Evolutionary conservation across 1,140 invertebrate genomes (phyloP), one percentile per base, ranked within the genome.

Genomic region (Bombus pascuorum): DNA sequence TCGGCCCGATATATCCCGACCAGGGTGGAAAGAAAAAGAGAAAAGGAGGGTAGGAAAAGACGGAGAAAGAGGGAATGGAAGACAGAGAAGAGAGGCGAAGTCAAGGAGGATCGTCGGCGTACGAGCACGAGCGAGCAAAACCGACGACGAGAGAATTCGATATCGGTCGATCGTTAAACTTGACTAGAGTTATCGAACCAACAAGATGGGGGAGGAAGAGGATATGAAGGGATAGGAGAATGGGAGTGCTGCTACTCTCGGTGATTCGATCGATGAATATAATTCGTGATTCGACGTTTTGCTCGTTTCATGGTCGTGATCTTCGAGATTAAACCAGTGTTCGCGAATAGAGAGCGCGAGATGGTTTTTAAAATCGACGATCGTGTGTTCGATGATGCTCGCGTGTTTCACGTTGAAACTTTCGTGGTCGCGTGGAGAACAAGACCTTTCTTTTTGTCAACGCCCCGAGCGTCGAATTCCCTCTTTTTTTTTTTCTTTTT

Each of bases 1-100:
- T 92, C 90, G 86, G 65, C 85, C 86, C 91, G 92, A 92, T 93
- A 92, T 90, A 87, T 92, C 87, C 87, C 65, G 66, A 57, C n/a
- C 53, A n/a, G 86, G 80, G 83, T 88, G 85, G 86, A 87, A 88
- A 86, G 70, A 75, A n/a, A 82, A 80, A 84, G 34, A 32, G 62
- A 28, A 13, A 28, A n/a, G 28, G 25, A 2, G 47, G 10, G 34
- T 3, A 44, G 32, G 53, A 28, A 39, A 39, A 71, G 68, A 71
- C 68, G 37, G 10, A 28, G 25, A 28, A 28, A 39, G 37, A 71
- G 4, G 37, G 83, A 85, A n/a, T 42, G 28, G 25, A 28, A 44
- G 25, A 42, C 2, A 8, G 25, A 42, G 12, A n/a, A 39, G 53
- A 79, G 75, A 37, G 13, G 62, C 22, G 5, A 25, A 44, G 37